Evolutionary conservation across 2,888 invertebrate species (phyloP), one percentile per base, ranked within the genome.

Genomic region (Charanyca ferruginea): DNA sequence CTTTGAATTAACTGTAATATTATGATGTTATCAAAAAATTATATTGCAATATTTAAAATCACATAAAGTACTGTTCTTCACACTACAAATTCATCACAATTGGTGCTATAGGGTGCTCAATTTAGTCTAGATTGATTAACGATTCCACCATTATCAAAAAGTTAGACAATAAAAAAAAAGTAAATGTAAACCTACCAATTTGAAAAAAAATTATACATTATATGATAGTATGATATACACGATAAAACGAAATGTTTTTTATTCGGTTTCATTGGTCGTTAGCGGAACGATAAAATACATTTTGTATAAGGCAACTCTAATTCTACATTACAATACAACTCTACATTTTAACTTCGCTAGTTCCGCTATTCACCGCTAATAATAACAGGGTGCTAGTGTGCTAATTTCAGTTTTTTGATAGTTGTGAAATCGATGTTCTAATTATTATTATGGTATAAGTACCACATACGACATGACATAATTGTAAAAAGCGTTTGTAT

Each of bases 401-500:
- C 16, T 16, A 38, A 38, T 13, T 11, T 38, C 16, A 38, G 16
- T 9, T 7, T 5, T 61, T 47, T 62, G 64, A 47, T 63, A 81
- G 72, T 69, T 73, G 65, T 66, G 49, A 61, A 66, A 61, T 75
- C 71, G 47, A 54, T 52, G 25, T 53, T 32, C 51, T 18, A 74
- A 53, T 13, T 51, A 28, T 53, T 41, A 53, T 18, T 76, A 53
- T 13, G 44, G 60, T 65, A 48, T 89, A 89, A 87, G 81, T 84
- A 77, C 77, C 87, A 92, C 91, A 91, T 93, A 94, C 92, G 92
- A 92, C 92, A 94, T 93, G 92, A 93, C 92, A 93, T 89, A 81
- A 79, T 85, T 94, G 94, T 94, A 92, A 93, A 93, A 92, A 79
- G 68, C 44, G 85, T 87, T 90, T 94, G 95, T 95, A 95, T 85